These are phyloP conservation scores for Diplodus sargus DNA, from an alignment of 2,797 vertebrate genomes.

Conservation along the genomic window DNA sequence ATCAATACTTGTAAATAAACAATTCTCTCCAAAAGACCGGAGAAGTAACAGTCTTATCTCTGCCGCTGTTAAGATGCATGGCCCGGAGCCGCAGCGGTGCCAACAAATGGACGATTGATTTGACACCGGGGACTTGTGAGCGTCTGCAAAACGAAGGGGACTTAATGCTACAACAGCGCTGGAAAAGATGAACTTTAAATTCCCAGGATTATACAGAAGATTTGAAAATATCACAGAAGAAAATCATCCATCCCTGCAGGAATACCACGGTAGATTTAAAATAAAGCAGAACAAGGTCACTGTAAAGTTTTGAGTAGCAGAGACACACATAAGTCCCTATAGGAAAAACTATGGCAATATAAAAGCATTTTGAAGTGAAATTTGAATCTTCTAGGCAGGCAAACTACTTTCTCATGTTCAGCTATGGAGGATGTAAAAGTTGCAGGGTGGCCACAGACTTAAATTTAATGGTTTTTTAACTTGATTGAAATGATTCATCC, in stretches of 20 bases:
- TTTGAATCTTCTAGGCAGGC: background rate
- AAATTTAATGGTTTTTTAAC: no score
- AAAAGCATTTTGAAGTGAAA: background rate
- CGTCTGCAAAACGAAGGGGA: constrained; percentile 20
- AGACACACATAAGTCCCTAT: constrained; percentile 19
- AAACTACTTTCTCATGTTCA: background rate
- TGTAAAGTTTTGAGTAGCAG: constrained; percentile 18
- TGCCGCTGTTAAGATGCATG: constrained; percentile 39
- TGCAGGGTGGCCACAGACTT: no score
- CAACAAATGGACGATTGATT: constrained; percentile 37
- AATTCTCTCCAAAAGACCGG: constrained; percentile 30
- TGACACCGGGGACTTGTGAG: constrained; percentile 25
- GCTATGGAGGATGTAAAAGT: background rate
- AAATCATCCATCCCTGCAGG: constrained; percentile 33
- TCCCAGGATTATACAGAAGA: constrained; percentile 8
- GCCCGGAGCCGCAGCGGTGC: constrained; percentile 16
- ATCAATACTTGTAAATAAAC: constrained; percentile 69
- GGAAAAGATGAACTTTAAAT: constrained; percentile 29
- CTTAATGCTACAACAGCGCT: constrained; percentile 37
- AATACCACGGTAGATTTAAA: constrained; percentile 13
- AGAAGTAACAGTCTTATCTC: constrained; percentile 48
- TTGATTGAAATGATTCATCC: no score
- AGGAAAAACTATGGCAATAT: constrained; percentile 26
- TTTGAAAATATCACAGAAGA: constrained; percentile 36
- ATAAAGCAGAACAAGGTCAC: constrained; percentile 50